Evolutionary conservation across 2,113 vertebrate genomes (phyloP), one percentile per base, ranked within the genome.

Genomic region (Sprattus sprattus): DNA sequence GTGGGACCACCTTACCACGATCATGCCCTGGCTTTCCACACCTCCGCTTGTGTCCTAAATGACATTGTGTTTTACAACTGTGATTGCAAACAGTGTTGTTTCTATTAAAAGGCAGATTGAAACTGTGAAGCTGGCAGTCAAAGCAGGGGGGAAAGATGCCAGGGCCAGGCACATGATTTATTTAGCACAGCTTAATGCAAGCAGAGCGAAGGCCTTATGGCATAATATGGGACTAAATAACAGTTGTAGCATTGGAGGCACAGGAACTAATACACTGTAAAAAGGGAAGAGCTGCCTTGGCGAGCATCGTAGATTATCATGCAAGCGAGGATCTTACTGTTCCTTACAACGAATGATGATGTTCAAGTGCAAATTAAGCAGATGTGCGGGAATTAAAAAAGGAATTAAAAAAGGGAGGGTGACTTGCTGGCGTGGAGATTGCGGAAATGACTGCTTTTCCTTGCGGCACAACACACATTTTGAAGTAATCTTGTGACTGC

Each of bases 111-210:
- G 64, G 25, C n/a, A 28, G 25, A 71, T 28, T 71, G 64, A 71
- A 13, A 71, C 64, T 71, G 25, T 28, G 25, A 13, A 32, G 22
- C n/a, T 71, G 64, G 64, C 64, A 71, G 64, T 28, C 64, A 71
- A 28, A 22, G 22, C 20, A n/a, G 57, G 57, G n/a, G 64, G 28
- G 13, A 71, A 71, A 2, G 64, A 71, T 71, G 64, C 25, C 64
- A 78, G 10, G 71, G 71, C 28, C 39, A 78, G 32, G 64, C 64
- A 39, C 71, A 78, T 78, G 13, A 32, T 78, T 32, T 78, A 78
- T 78, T 78, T 78, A 78, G 71, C 25, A 78, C 28, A 32, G 28
- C 71, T 78, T 28, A 78, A 78, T 28, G 71, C 71, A 78, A 78
- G 28, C 28, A 78, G 71, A 78, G 28, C 28, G 10, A 78, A 78